These are phyloP conservation scores for Scalopus aquaticus DNA, from an alignment of 2,113 vertebrate genomes.

Conservation along the genomic window DNA sequence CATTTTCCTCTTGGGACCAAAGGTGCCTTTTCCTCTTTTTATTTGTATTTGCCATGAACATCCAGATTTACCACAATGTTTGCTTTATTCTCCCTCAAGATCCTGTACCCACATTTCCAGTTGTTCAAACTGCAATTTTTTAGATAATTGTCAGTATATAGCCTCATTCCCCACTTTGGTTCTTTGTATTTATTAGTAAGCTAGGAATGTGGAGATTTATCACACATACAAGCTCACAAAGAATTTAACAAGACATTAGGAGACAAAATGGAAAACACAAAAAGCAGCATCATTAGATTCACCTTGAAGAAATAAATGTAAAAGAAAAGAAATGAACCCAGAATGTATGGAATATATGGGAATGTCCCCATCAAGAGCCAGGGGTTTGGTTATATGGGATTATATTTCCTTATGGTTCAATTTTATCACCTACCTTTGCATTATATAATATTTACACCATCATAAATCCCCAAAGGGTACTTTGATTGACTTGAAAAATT, in stretches of 20 bases:
- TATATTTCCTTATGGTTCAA: too few relatives aligned
- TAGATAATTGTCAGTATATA: neutral
- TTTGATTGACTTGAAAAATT: neutral
- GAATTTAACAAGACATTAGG: neutral
- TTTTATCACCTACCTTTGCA: neutral
- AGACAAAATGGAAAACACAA: neutral
- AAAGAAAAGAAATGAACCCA: neutral
- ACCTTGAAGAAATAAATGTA: neutral
- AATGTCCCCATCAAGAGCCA: too few relatives aligned
- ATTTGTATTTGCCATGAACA: neutral
- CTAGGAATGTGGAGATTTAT: neutral
- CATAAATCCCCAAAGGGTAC: neutral
- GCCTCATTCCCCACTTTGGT: neutral
- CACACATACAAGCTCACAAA: neutral
- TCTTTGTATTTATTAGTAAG: too few relatives aligned
- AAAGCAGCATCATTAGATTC: neutral
- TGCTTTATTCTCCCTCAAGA: neutral
- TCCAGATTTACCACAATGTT: neutral
- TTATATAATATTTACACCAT: neutral
- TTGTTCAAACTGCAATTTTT: neutral
- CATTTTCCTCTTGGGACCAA: neutral
- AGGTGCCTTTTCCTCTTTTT: neutral
- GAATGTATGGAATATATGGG: neutral
- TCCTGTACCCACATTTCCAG: neutral
- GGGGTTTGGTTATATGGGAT: fast-evolving